These are phyloP conservation scores for Gibbula magus DNA, from an alignment of 2,888 invertebrate species.

Conservation along the genomic window DNA sequence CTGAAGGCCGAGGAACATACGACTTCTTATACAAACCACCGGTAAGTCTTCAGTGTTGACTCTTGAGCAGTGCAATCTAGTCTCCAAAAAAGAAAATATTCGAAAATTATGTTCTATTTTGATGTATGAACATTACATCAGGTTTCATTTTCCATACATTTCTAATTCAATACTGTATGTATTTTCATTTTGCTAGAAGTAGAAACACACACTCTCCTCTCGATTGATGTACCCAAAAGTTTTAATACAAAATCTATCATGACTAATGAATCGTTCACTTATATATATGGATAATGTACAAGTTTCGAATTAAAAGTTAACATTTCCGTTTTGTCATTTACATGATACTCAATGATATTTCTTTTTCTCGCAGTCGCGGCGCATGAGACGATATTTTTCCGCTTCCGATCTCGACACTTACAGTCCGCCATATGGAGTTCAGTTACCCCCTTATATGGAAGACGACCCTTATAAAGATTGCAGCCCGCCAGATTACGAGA, in stretches of 20 bases:
- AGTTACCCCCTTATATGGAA: slow-evolving; percentile 60
- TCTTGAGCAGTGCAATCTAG: neutral
- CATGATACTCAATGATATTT: no score
- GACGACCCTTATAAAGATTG: slow-evolving; percentile 54
- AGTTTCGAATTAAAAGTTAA: no score
- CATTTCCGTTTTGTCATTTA: neutral
- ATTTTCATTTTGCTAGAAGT: no score
- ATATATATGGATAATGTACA: no score
- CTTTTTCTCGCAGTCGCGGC: slow-evolving; percentile 24
- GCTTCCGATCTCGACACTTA: slow-evolving; percentile 56
- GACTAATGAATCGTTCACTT: no score
- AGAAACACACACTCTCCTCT: no score
- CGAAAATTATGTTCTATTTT: no score
- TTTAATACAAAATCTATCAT: no score
- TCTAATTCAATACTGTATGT: no score
- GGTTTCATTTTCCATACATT: no score
- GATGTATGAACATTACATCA: no score
- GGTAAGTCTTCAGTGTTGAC: neutral
- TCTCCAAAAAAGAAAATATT: neutral
- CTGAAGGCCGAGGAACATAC: slow-evolving; percentile 65
- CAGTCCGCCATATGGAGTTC: slow-evolving; percentile 61
- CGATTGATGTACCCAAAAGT: no score
- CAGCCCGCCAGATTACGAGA: slow-evolving; percentile 60
- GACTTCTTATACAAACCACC: slow-evolving; percentile 61
- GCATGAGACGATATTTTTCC: slow-evolving; percentile 30